phyloP scores from a whole-genome alignment of 1,140 invertebrate species.

The Neelides sp. region DNA sequence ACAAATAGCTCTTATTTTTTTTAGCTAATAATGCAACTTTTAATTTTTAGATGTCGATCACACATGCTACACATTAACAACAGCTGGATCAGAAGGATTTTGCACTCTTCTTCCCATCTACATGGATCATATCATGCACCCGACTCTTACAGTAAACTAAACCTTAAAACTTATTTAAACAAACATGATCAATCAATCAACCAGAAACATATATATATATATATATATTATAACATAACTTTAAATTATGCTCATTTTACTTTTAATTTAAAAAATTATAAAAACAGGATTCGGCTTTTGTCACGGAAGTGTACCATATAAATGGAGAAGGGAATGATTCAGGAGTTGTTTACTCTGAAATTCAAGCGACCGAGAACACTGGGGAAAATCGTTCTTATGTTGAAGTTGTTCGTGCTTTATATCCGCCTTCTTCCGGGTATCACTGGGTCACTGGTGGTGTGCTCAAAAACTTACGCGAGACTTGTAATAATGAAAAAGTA shows the following conservation, averaged over 20 bases:
- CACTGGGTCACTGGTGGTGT: constrained; percentile 71
- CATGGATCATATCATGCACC: constrained; percentile 76
- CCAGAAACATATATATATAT: too few relatives aligned
- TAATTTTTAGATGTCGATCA: constrained; percentile 58
- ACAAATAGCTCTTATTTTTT: constrained; percentile 9
- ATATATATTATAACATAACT: too few relatives aligned
- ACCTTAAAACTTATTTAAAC: background rate
- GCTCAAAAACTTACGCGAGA: constrained; percentile 67
- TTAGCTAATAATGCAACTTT: constrained; percentile 9
- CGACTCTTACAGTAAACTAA: constrained; percentile 57
- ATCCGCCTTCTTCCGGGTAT: constrained; percentile 68
- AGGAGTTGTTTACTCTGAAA: constrained; percentile 87
- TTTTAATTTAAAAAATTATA: constrained; percentile 1
- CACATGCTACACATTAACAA: constrained; percentile 77
- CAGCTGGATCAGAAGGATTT: constrained; percentile 75
- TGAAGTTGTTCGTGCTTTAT: constrained; percentile 52
- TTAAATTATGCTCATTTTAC: too few relatives aligned
- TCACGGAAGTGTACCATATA: constrained; percentile 85
- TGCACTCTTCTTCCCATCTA: constrained; percentile 77
- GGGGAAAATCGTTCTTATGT: constrained; percentile 52
- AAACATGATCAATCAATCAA: too few relatives aligned
- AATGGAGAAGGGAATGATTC: constrained; percentile 74
- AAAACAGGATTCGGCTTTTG: constrained; percentile 56
- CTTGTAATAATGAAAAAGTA: constrained; percentile 68
- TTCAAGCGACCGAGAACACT: constrained; percentile 60